Base-by-base conservation (phyloP, 2,888 invertebrate genomes). In the Leistus spinibarbis region DNA sequence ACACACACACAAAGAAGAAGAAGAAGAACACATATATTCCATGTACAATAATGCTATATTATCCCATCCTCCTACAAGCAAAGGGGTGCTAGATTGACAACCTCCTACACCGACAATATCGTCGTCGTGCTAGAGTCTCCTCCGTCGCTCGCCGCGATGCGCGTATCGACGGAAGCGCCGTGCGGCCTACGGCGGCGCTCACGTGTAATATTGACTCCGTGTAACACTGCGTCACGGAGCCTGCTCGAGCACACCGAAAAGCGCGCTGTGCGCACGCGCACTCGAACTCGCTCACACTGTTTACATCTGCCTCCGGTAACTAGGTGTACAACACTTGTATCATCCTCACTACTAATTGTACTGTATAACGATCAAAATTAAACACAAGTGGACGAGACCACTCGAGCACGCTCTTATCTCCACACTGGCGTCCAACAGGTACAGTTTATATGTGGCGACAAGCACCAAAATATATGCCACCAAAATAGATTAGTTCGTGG, bases 261-360 rank as follows among this genome's bases (percentile, higher is more conserved):
- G 81, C 80, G 71, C 60, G n/a, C 23, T 62, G 85, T 86, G 82
- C 83, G 83, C 78, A 85, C 81, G 86, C 86, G 86, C 82, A 87
- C 86, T 81, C 76, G 76, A 24, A 87, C 85, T 83, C 87, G 40
- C 40, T 7, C 40, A 40, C 10, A 10, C 40, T 40, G 40, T 40
- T 40, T 40, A 40, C 40, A 40, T 40, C 40, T 13, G 40, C 40
- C 40, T 40, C 40, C 13, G 40, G 40, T 40, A 40, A 40, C 40
- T 27, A 65, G 56, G 57, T 67, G 67, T 66, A 73, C 67, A 60
- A 57, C 65, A 66, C 73, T 73, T 73, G 66, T 27, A 16, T 20
- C n/a, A n/a, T 62, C 64, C 13, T 20, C 27, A 17, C 9, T 54
- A 23, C 57, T 73, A 73, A 73, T 73, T 66, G 60, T 57, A 40